These are phyloP conservation scores for Pogona vitticeps DNA, from an alignment of 2,113 vertebrate species.

Conservation along the genomic window DNA sequence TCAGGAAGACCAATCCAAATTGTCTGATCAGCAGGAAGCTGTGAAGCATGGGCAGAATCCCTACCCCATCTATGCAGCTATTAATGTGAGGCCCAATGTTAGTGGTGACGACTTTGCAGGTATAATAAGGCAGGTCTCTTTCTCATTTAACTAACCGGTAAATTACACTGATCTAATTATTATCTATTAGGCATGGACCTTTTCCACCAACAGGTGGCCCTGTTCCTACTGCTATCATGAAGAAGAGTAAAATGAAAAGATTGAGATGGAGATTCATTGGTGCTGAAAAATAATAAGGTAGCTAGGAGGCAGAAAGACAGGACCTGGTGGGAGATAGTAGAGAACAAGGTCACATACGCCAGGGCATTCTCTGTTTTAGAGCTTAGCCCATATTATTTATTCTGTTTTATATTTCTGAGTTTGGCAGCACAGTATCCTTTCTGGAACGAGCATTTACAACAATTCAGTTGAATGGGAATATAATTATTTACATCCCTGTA, in stretches of 20 bases:
- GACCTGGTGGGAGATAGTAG: too few relatives aligned
- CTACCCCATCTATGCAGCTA: constrained; percentile 79
- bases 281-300: too few relatives aligned
- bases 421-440: not conserved
- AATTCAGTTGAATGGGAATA: not conserved
- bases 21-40: constrained; percentile 79
- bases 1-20: constrained; percentile 77
- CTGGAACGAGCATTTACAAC: not conserved
- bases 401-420: not conserved
- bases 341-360: too few relatives aligned
- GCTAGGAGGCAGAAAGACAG: too few relatives aligned
- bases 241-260: too few relatives aligned
- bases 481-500: not conserved
- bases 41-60: constrained; percentile 79
- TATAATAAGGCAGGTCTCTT: constrained; percentile 46
- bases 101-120: constrained; percentile 77
- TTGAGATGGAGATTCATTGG: too few relatives aligned
- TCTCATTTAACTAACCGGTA: constrained; percentile 2
- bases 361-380: too few relatives aligned
- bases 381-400: not conserved
- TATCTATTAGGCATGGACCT: not conserved
- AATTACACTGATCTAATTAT: not conserved
- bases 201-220: not conserved
- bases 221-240: not conserved
- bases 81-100: constrained; percentile 74